Conservation (phyloP, 2,888 invertebrate genomes). For the Torymus auratus region DNA sequence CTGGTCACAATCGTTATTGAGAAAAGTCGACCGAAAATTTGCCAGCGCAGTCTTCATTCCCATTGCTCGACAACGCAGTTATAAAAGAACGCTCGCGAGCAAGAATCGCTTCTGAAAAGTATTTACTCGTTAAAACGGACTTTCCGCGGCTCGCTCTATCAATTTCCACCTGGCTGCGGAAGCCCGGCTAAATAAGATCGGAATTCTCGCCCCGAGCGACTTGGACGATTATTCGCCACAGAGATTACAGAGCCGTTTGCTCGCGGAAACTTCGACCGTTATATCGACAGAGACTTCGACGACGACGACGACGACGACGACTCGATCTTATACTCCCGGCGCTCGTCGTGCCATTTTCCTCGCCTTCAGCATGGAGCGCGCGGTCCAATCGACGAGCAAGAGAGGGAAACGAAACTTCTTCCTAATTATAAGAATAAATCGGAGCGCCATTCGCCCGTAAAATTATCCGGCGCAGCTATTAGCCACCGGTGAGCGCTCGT, state of each 20-base stretch:
- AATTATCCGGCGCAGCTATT: slow-evolving; percentile 44
- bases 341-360: not conserved
- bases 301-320: slow-evolving; percentile 12
- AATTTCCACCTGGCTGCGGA: slow-evolving; percentile 35
- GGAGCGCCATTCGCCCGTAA: slow-evolving; percentile 20
- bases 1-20: no score
- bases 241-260: slow-evolving; percentile 47
- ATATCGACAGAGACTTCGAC: not conserved
- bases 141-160: slow-evolving; percentile 10
- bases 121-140: slow-evolving; percentile 41
- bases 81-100: no score
- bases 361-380: not conserved
- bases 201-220: slow-evolving; percentile 23
- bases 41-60: no score
- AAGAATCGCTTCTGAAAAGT: slow-evolving; percentile 20
- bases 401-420: not conserved
- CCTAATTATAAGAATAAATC: slow-evolving; percentile 53
- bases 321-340: not conserved
- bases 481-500: slow-evolving; percentile 2
- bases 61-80: no score
- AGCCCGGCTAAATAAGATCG: slow-evolving; percentile 44
- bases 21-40: no score
- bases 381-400: slow-evolving; percentile 12
- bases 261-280: slow-evolving; percentile 37
- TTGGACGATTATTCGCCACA: slow-evolving; percentile 40